A percentile compares a stretch with the other conserved stretches of the same genome.
These are phyloP conservation scores for Irena cyanogastra DNA, from an alignment of 2,113 vertebrate genomes.

Conservation along the genomic window DNA sequence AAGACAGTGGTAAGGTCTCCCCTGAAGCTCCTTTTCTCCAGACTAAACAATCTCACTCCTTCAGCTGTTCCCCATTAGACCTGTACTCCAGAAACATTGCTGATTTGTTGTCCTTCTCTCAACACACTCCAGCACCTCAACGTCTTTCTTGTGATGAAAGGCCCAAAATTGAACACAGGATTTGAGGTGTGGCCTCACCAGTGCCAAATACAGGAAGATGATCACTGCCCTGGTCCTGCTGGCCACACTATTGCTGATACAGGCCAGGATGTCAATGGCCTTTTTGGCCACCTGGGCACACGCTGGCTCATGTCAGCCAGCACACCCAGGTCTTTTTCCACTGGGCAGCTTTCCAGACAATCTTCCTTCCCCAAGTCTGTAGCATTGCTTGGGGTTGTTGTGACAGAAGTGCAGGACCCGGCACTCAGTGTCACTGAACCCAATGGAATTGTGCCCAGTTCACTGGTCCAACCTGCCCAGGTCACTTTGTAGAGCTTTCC, in stretches of 20 bases:
- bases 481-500: not conserved
- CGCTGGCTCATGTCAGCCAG: rapidly evolving
- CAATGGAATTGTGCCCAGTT: not conserved
- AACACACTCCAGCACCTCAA: not conserved
- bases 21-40: not conserved
- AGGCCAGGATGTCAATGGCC: not conserved
- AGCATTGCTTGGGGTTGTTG: too few relatives aligned
- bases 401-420: not conserved
- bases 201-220: rapidly evolving
- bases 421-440: not conserved
- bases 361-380: not conserved
- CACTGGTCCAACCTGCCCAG: not conserved
- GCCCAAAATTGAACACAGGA: not conserved
- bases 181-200: not conserved
- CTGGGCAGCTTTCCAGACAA: not conserved
- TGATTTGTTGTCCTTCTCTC: not conserved
- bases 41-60: not conserved
- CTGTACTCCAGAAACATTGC: too few relatives aligned
- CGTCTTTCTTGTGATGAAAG: not conserved
- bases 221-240: not conserved
- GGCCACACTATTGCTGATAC: not conserved
- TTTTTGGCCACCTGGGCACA: not conserved
- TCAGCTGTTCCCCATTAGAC: not conserved
- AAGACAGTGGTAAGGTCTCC: not conserved
- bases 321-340: not conserved